These are phyloP conservation scores for Oceanodroma leucorhoa DNA, from an alignment of 2,797 vertebrate species.

Conservation along the genomic window DNA sequence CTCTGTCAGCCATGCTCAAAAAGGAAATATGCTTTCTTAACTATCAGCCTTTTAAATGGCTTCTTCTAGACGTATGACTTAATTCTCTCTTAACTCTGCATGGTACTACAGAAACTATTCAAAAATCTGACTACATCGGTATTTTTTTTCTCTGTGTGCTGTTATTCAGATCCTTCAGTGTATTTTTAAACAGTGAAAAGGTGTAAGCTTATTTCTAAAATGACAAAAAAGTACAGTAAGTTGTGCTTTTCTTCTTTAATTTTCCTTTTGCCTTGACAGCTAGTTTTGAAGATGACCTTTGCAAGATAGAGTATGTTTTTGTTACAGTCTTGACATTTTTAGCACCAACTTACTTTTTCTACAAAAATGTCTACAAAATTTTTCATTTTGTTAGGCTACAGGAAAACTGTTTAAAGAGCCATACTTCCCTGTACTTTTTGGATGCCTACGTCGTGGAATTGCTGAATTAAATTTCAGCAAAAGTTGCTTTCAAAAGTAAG, in stretches of 20 bases:
- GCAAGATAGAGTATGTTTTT: not conserved
- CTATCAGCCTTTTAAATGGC: not conserved
- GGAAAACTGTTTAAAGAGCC: not conserved
- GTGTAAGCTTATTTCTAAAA: not conserved
- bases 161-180: not conserved
- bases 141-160: not conserved
- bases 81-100: not conserved
- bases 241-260: not conserved
- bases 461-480: not conserved
- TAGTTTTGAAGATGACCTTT: not conserved
- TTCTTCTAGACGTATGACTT: not conserved
- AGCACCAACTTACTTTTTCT: not conserved
- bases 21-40: not conserved
- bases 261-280: not conserved
- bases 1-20: not conserved
- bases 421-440: not conserved
- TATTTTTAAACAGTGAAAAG: not conserved
- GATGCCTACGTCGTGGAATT: not conserved
- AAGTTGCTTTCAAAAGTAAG: not conserved
- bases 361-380: not conserved
- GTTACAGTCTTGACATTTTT: not conserved
- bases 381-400: not conserved
- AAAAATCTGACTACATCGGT: not conserved
- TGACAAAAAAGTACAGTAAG: not conserved
- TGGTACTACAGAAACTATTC: not conserved